Evolutionary conservation across 2,888 invertebrate genomes (phyloP), one percentile per base, ranked within the genome.

Genomic region (Pecten maximus): DNA sequence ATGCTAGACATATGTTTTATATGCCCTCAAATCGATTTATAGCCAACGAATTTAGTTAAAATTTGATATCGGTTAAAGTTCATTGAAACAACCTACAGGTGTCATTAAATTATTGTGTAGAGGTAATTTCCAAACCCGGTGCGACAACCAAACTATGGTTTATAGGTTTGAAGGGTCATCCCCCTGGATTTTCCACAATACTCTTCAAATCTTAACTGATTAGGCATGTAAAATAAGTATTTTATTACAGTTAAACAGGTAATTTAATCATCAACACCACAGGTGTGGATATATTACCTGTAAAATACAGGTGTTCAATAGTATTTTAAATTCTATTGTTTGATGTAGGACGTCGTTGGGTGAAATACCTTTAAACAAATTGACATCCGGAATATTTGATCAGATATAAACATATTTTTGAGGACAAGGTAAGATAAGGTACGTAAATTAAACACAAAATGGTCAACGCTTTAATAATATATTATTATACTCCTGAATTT

Each of bases 201-300:
- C 74, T 74, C 23, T 74, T 74, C 74, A 74, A 35, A 28, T 35
- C 74, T 74, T 74, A 74, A 74, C 74, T 74, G 74, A 74, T 74
- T 74, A 74, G 74, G 23, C 74, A 74, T 28, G 74, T 74, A 74
- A 74, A 74, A 74, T 74, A 74, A 74, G 74, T 74, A 74, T 28
- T 74, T 74, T 74, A 74, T 74, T 74, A 74, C 74, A 28, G 35
- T 35, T 74, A 74, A 74, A 74, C 74, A 74, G 74, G 74, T 74
- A 74, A 74, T 74, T 74, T 74, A 74, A 74, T 74, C 74, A 74
- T 28, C 74, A 74, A 74, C 74, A 74, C 74, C 74, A 74, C 74
- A 74, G 74, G 74, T 74, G 74, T 74, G 12, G 74, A 74, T 19
- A 74, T 28, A 28, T 74, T 74, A 74, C 74, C 74, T 74, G 74